Base-by-base conservation (phyloP, 1,140 invertebrate species). In the Spodoptera litura region DNA sequence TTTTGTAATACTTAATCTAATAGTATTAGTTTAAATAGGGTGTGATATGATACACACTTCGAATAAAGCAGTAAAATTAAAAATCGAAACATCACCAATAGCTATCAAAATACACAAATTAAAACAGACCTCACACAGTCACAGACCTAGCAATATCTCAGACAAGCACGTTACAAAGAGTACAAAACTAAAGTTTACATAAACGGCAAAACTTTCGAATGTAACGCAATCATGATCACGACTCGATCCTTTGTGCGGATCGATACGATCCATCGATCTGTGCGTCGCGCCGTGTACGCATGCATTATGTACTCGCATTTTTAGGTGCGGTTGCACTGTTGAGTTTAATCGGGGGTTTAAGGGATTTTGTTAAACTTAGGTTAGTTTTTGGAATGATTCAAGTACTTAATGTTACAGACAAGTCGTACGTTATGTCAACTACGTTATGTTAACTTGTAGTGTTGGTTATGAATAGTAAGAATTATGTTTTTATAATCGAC, bases 221-320 rank as follows among this genome's bases (percentile, higher is more conserved):
- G 81, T 87, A 90, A 87, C 87, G 90, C 89, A 92, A 93, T 92
- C 90, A 88, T 89, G 91, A 93, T 92, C 92, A 93, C 91, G 91
- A 93, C 86, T 90, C 80, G 85, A 88, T 88, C 87, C 89, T 90
- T 91, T 91, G 89, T 89, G 85, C 83, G 87, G 86, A 91, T 91
- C 88, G 90, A 91, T 90, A 89, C 90, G 88, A 92, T 89, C 91
- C 89, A 90, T 92, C 92, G 90, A 93, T 92, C 91, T 88, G 78
- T 27, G 79, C 91, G 89, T 89, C 85, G 83, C 85, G 85, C 78
- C 88, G 88, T 90, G 92, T 87, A 90, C 88, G 90, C 91, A 92
- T 92, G 89, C 84, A 92, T 93, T 92, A 91, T 89, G 85, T 84
- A 85, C 88, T 83, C 81, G 83, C 89, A 91, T 91, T 85, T 87